Base-by-base conservation (phyloP, 2,113 vertebrate genomes). In the Pao palembangensis region DNA sequence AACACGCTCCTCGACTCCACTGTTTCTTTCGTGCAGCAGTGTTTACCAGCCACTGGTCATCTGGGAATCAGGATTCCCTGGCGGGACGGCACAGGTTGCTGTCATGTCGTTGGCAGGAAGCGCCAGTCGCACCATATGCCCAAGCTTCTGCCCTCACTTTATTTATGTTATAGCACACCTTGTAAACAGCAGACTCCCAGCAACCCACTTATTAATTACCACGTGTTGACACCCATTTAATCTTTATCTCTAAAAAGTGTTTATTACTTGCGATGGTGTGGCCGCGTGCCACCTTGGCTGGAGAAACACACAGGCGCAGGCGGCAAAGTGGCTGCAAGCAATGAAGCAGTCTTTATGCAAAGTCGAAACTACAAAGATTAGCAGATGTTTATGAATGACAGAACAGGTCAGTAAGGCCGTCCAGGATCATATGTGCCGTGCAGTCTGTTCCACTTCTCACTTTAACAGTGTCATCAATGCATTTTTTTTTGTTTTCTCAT, bases 171-270 rank as follows among this genome's bases (percentile, higher is more conserved):
- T 85, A 82, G 81, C 73, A 76, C 83, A 76, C 55, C 86, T 83
- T 89, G 88, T 89, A 91, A 91, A 91, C 90, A 88, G 53, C 68
- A 73, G 61, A 64, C 81, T 85, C 91, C 59, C 88, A 88, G 90
- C 86, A 87, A 79, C 89, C 77, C 78, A 73, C 87, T 87, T 88
- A 91, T 93, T 93, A 91, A 90, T 89, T 90, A 90, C 86, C 66
- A 83, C 67, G 74, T 85, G 84, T 87, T 88, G 85, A 90, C 89
- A 90, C 85, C 86, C 79, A 73, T 89, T 92, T 90, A 82, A 89
- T 88, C 82, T 88, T 91, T 91, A 91, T 84, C 81, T 83, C 87
- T 86, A 87, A 88, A 91, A 91, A 90, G 90, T 93, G 91, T 92
- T 92, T 91, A 92, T 92, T 91, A 86, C 90, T 89, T 76, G 63